These are phyloP conservation scores for Exephanes ischioxanthus DNA, from an alignment of 2,888 invertebrate species.

Conservation along the genomic window DNA sequence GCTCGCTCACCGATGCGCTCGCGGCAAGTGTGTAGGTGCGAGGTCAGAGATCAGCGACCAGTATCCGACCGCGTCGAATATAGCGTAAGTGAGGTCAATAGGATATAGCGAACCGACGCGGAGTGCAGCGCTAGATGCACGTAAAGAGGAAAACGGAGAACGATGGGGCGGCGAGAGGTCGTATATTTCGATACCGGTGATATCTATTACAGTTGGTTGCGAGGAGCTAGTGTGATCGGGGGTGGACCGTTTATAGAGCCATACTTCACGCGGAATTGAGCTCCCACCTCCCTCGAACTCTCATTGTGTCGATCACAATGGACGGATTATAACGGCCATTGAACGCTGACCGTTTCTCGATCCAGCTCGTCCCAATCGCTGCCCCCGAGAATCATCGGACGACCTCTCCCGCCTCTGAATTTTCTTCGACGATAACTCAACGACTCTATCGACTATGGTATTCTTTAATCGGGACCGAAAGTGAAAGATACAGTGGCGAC, in stretches of 20 bases:
- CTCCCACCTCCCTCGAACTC: conserved; percentile 69
- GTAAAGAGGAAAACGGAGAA: conserved; percentile 52
- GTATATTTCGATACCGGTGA: conserved; percentile 73
- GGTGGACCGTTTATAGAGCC: conserved; percentile 75
- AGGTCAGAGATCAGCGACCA: conserved; percentile 30
- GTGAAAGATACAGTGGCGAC: no score
- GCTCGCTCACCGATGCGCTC: neutral
- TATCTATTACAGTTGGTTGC: conserved; percentile 72
- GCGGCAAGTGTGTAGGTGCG: neutral
- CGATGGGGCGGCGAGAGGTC: conserved; percentile 64
- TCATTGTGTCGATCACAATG: conserved; percentile 81
- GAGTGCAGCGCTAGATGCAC: conserved; percentile 6
- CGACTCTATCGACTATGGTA: conserved; percentile 16
- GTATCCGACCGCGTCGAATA: conserved; percentile 1
- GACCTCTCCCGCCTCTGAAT: neutral
- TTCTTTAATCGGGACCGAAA: neutral
- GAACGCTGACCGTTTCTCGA: conserved; percentile 73
- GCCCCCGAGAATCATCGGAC: conserved; percentile 21
- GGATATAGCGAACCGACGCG: conserved; percentile 20
- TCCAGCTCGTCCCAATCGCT: conserved; percentile 7
- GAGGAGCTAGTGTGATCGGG: conserved; percentile 10
- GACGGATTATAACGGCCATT: conserved; percentile 79
- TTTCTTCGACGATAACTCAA: conserved; percentile 37
- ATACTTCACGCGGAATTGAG: conserved; percentile 79
- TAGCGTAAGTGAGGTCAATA: conserved; percentile 49